These are phyloP conservation scores for Phrynocephalus versicolor DNA, from an alignment of 2,113 vertebrate genomes.

Conservation along the genomic window DNA sequence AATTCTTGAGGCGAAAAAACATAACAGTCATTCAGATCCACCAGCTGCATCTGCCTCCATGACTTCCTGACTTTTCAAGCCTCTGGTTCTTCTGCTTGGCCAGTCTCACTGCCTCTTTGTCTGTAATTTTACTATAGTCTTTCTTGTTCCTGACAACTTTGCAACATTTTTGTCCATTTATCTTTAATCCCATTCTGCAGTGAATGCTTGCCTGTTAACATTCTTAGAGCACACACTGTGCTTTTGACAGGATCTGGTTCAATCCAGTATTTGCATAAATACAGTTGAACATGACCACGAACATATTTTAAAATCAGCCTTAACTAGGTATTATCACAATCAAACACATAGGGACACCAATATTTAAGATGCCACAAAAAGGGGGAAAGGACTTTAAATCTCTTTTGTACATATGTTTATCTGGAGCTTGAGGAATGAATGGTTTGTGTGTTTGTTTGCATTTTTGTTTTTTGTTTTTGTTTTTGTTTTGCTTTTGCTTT, in stretches of 20 bases:
- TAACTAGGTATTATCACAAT: no score
- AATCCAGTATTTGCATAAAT: background rate
- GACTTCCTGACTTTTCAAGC: no score
- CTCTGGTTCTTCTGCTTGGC: background rate
- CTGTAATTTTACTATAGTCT: background rate
- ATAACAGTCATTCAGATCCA: background rate
- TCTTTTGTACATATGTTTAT: no score
- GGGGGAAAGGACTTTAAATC: no score
- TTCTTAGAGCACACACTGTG: background rate
- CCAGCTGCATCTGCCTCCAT: background rate
- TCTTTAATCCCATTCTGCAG: background rate
- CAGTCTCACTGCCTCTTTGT: background rate
- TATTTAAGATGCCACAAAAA: no score
- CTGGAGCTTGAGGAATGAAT: no score
- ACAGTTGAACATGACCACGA: background rate
- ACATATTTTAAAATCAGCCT: no score
- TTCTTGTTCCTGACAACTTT: background rate
- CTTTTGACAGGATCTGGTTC: background rate
- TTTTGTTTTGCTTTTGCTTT: no score
- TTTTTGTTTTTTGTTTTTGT: no score
- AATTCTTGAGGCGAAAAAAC: no score
- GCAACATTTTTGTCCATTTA: background rate
- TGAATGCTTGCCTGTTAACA: background rate
- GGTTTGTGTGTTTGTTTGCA: no score
- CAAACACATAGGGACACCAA: no score